Evolutionary conservation across 2,113 vertebrate species (phyloP).

Genomic region (Tenebrosternarchus preto): DNA sequence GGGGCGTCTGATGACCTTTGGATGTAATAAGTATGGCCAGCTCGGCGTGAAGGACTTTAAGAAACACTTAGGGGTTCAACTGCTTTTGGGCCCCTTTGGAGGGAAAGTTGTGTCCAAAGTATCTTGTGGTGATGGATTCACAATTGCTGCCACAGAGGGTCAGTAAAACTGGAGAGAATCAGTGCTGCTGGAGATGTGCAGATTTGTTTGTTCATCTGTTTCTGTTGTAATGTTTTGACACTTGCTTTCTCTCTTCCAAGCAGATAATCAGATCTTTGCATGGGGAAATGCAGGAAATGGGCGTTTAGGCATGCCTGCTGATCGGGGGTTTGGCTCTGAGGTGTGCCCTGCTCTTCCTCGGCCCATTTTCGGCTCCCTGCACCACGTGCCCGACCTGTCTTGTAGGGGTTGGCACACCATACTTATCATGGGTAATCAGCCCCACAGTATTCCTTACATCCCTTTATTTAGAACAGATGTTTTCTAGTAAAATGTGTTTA

Average conservation of each 20-base stretch:
- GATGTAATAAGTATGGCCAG: constrained; percentile 95
- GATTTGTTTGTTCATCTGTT: not conserved
- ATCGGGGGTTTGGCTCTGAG: constrained; percentile 90
- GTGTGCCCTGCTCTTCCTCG: constrained; percentile 95
- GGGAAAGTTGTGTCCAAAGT: constrained; percentile 92
- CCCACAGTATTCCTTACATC: not conserved
- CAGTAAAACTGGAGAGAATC: constrained; percentile 53
- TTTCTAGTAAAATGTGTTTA: not conserved
- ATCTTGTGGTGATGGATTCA: constrained; percentile 97
- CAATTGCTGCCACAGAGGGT: constrained; percentile 95
- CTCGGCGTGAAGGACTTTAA: constrained; percentile 95
- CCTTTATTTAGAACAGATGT: not conserved
- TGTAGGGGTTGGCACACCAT: constrained; percentile 98
- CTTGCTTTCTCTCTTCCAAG: not conserved
- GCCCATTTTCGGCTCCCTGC: constrained; percentile 96
- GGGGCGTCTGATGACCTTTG: constrained; percentile 92
- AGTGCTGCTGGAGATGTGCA: not conserved
- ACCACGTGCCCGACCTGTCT: constrained; percentile 93
- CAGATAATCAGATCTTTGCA: constrained; percentile 98
- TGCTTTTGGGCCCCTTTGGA: constrained; percentile 89
- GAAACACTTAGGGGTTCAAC: constrained; percentile 89
- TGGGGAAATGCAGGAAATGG: constrained; percentile 98
- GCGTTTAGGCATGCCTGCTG: constrained; percentile 92
- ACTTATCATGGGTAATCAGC: constrained; percentile 88
- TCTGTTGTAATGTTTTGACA: not conserved